Conservation (phyloP, 2,888 invertebrate genomes). For the Periphyllus acericola region DNA sequence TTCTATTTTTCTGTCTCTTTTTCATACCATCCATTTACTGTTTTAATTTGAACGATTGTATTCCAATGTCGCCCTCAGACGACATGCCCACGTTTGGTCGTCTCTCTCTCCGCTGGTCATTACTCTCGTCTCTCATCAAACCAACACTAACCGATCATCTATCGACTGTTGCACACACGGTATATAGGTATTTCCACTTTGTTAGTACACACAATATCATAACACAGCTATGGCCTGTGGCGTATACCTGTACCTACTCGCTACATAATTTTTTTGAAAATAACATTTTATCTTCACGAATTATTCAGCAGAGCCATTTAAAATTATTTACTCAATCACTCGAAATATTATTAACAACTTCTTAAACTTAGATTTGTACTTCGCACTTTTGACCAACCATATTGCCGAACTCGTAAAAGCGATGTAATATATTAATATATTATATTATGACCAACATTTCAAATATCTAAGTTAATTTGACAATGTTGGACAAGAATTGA, state of each 20-base stretch:
- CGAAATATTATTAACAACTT: background rate
- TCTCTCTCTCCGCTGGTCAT: slow-evolving; percentile 43
- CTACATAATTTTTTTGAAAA: background rate
- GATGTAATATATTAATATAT: background rate
- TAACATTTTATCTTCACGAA: background rate
- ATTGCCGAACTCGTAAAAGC: background rate
- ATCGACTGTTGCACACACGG: background rate
- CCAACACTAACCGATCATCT: slow-evolving; percentile 55
- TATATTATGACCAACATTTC: too few species aligned
- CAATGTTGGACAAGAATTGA: too few species aligned
- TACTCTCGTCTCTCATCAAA: slow-evolving; percentile 58
- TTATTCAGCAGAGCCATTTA: background rate
- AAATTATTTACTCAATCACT: background rate
- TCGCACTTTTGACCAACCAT: background rate
- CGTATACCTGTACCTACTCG: background rate
- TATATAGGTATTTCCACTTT: slow-evolving; percentile 36
- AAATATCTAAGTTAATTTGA: too few species aligned
- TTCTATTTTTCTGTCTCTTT: slow-evolving; percentile 44
- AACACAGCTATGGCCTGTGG: background rate
- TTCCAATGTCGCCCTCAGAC: slow-evolving; percentile 59
- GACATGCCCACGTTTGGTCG: slow-evolving; percentile 58
- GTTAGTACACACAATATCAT: slow-evolving; percentile 6
- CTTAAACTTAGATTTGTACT: background rate
- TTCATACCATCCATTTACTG: slow-evolving; percentile 41
- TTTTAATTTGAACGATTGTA: slow-evolving; percentile 59